These are phyloP conservation scores for Patiria miniata DNA, from an alignment of 35 echinoderm and acorn worm species.

Conservation along the genomic window DNA sequence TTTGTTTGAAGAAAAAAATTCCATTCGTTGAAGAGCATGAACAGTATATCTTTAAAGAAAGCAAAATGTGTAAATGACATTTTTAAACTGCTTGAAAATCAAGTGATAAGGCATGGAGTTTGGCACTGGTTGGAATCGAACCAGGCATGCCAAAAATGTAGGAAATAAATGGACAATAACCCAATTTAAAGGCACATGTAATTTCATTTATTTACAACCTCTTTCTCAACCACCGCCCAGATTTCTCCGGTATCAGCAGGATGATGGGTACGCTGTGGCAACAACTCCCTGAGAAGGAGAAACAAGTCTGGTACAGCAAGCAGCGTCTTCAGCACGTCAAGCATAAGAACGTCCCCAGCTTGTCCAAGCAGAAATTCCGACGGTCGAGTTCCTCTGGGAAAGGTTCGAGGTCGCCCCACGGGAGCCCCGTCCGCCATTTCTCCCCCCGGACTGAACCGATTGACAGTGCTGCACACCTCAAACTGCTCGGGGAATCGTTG, in stretches of 20 bases:
- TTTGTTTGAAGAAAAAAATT: too few species aligned
- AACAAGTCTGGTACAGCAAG: conserved; percentile 64
- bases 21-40: too few species aligned
- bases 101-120: too few species aligned
- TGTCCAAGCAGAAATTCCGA: conserved; percentile 53
- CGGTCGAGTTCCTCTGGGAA: conserved; percentile 14
- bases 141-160: too few species aligned
- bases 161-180: too few species aligned
- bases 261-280: conserved; percentile 85
- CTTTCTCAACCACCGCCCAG: conserved; percentile 24
- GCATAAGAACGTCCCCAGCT: conserved; percentile 68
- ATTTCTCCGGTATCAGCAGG: conserved; percentile 77
- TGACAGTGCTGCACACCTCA: conserved; percentile 90
- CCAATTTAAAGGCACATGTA: too few species aligned
- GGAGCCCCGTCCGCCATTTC: conserved; percentile 27
- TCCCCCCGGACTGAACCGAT: conserved; percentile 80
- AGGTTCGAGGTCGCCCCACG: neutral
- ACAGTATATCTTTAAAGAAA: too few species aligned
- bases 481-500: conserved; percentile 87
- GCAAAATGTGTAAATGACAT: too few species aligned
- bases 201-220: neutral
- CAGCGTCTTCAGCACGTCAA: conserved; percentile 29
- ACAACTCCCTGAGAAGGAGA: conserved; percentile 77
- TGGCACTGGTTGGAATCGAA: too few species aligned
- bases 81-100: too few species aligned